Conservation (phyloP, 2,113 vertebrate genomes). For the Dipodomys stephensi region DNA sequence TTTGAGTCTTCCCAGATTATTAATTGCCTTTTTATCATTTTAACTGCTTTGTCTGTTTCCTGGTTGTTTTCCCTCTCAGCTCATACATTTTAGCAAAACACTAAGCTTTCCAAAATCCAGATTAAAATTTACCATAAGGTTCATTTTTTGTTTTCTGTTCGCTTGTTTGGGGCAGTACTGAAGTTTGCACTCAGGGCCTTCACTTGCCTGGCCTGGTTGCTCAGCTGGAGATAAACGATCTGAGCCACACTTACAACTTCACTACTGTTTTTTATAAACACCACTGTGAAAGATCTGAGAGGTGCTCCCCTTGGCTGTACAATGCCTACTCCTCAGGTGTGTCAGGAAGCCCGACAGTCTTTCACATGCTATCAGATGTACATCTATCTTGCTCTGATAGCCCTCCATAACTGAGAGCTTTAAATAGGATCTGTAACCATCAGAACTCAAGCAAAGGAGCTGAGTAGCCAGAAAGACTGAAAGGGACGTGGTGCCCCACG, state of each 20-base stretch:
- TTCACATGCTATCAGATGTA: background rate
- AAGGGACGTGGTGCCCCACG: background rate
- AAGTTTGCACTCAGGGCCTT: no score
- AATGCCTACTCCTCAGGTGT: no score
- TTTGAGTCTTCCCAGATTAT: background rate
- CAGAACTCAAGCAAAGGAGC: background rate
- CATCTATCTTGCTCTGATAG: background rate
- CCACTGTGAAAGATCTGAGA: background rate
- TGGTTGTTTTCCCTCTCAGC: background rate
- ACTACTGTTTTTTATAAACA: background rate
- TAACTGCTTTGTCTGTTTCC: background rate
- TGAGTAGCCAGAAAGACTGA: background rate
- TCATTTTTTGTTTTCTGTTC: background rate
- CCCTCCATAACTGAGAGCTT: background rate
- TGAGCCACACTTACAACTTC: no score
- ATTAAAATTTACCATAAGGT: background rate
- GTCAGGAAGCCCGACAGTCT: background rate
- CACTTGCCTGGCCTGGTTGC: no score
- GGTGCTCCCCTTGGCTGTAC: background rate
- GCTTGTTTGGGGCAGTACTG: no score
- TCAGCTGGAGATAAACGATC: no score
- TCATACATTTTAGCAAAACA: slow-evolving; percentile 32
- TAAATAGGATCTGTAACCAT: background rate
- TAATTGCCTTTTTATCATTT: background rate
- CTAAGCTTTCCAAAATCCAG: slow-evolving; percentile 6